Evolutionary conservation across 2,113 vertebrate species (phyloP), one percentile per base, ranked within the genome.

Genomic region (Taurulus bubalis): DNA sequence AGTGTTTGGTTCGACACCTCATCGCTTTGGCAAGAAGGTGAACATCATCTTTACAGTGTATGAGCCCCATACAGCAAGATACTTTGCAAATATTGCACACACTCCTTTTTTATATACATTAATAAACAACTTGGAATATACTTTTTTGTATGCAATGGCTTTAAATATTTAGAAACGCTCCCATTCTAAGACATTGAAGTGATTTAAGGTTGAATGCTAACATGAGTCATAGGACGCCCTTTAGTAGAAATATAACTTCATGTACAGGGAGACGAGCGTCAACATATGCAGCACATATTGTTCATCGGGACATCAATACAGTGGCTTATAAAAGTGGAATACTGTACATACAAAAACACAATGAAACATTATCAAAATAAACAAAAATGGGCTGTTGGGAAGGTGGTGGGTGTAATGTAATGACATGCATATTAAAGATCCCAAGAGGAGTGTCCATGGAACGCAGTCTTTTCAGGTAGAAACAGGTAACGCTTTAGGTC

Each of bases 11-110:
- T 93, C 94, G 90, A 94, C 88, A 96, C 87, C 95, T 94, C 93
- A 94, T 95, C 86, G 89, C 95, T 99, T 99, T 98, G 98, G 98
- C 98, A 98, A 97, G 79, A 94, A 96, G 94, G 94, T 93, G 90
- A 92, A 91, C 85, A 79, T 90, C 83, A 89, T 90, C 80, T 91
- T 94, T 97, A 96, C 95, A 96, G 97, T 97, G 96, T 97, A 96
- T 96, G 93, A 97, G 96, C 94, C 91, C 92, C 96, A 96, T 91
- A 95, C 94, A 96, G 95, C 95, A 97, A 94, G 95, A 97, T 95
- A 94, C 93, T 96, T 96, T 95, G 95, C 90, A 91, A 92, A 96
- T 98, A 99, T 97, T 98, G 97, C 97, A 99, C 93, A 87, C 86
- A 84, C 95, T 96, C 96, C 92, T 94, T 95, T 87, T 90, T 68